Base-by-base conservation (phyloP, 2,113 vertebrate genomes). In the Xerus inauris region DNA sequence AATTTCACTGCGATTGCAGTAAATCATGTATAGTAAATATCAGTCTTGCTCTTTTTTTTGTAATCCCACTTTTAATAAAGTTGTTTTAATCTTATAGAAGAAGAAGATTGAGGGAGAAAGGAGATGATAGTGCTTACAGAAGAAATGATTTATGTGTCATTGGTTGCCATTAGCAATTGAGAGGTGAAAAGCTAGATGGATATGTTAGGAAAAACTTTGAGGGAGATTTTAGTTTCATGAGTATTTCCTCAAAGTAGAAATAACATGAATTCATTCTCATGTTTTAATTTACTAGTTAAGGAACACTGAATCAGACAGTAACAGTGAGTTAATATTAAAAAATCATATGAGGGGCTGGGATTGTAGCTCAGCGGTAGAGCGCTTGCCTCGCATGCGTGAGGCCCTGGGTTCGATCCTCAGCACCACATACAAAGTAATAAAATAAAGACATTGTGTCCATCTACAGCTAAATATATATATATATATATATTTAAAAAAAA, bases 261-360 rank as follows among this genome's bases (percentile, higher is more conserved):
- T 86, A 96, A 80, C n/a, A 79, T 51, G 81, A 95, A 42, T 85
- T 90, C 7, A 59, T 19, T 59, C 35, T 87, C 3, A 82, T n/a
- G 42, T 85, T 92, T 91, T 93, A 93, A 87, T 57, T 87, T 35
- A 76, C 40, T 94, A 76, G 65, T 88, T 95, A 72, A 90, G 20
- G 38, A 94, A 85, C 28, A 62, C n/a, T 87, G 57, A 95, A 42
- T 92, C 69, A 95, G 92, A 93, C 69, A 89, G 92, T 62, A 93
- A 42, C 82, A n/a, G 79, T 20, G 57, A 79, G 24, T 79, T 93
- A 87, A 77, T 93, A 88, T 83, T 16, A 22, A 84, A 69, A 88
- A 95, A 38, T 20, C n/a, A 57, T 47, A 49, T 87, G 64, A 95
- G n/a, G n/a, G n/a, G n/a, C n/a, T n/a, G n/a, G n/a, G n/a, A n/a